Conservation (phyloP, 92 coral and sea anemone species). For the Palythoa grandis region DNA sequence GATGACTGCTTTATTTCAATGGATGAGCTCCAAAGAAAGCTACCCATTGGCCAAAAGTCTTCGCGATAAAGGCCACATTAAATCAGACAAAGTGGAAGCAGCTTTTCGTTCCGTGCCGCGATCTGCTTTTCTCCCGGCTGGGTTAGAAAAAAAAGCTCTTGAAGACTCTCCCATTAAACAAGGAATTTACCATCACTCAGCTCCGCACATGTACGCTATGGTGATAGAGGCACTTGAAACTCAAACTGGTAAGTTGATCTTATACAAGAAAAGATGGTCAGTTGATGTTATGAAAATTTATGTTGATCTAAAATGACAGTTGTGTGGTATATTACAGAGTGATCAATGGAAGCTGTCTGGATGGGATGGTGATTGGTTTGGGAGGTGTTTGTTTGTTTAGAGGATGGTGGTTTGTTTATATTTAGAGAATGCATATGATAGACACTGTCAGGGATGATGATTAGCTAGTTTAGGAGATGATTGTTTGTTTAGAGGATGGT, state of each 20-base stretch:
- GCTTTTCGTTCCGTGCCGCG: conserved; percentile 41
- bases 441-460: too few species aligned
- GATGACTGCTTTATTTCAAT: not conserved
- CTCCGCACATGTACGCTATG: conserved; percentile 31
- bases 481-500: too few species aligned
- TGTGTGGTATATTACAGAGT: too few species aligned
- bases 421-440: too few species aligned
- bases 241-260: not conserved
- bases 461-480: too few species aligned
- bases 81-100: conserved; percentile 7
- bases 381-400: too few species aligned
- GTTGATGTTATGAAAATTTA: too few species aligned
- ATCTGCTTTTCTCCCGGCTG: conserved; percentile 18
- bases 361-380: too few species aligned
- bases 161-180: conserved; percentile 15
- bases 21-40: not conserved
- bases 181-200: conserved; percentile 30
- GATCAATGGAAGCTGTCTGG: too few species aligned
- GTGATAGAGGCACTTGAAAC: conserved; percentile 33
- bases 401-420: too few species aligned
- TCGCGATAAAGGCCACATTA: conserved; percentile 23
- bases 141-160: not conserved
- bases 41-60: not conserved
- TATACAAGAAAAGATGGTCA: not conserved
- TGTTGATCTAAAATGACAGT: too few species aligned